Evolutionary conservation across 2,888 invertebrate genomes (phyloP).

Genomic region (Ecliptopera silaceata): DNA sequence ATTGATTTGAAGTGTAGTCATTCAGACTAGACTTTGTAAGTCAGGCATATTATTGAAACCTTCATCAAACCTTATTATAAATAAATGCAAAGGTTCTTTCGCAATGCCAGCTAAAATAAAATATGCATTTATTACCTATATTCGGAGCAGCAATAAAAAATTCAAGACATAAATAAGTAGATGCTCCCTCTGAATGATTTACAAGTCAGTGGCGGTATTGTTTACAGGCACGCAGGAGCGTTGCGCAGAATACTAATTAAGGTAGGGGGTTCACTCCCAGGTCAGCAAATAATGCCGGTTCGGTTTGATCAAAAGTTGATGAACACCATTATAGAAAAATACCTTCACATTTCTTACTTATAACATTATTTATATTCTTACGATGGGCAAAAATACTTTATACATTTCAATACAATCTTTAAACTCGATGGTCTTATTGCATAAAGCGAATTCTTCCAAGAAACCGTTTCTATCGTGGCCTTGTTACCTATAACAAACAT

Average conservation of each 20-base stretch:
- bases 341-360: constrained; percentile 2
- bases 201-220: constrained; percentile 45
- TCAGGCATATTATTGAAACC: no score
- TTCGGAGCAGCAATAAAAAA: constrained; percentile 27
- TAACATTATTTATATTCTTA: no score
- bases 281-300: constrained; percentile 44
- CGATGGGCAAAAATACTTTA: no score
- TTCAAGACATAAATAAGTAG: constrained; percentile 36
- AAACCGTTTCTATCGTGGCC: no score
- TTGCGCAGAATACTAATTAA: constrained; percentile 50
- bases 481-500: no score
- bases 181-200: constrained; percentile 36
- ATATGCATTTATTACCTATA: constrained; percentile 16
- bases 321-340: not conserved
- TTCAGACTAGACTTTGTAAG: no score
- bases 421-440: no score
- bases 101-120: not conserved
- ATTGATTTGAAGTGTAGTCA: no score
- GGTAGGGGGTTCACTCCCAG: constrained; percentile 36
- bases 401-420: no score
- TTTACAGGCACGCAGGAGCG: constrained; percentile 43
- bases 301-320: constrained; percentile 24
- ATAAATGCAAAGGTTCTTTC: not conserved
- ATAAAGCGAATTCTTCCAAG: no score
- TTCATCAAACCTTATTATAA: no score